Evolutionary conservation across 2,888 invertebrate genomes (phyloP), one percentile per base, ranked within the genome.

Genomic region (Aquatica leii): DNA sequence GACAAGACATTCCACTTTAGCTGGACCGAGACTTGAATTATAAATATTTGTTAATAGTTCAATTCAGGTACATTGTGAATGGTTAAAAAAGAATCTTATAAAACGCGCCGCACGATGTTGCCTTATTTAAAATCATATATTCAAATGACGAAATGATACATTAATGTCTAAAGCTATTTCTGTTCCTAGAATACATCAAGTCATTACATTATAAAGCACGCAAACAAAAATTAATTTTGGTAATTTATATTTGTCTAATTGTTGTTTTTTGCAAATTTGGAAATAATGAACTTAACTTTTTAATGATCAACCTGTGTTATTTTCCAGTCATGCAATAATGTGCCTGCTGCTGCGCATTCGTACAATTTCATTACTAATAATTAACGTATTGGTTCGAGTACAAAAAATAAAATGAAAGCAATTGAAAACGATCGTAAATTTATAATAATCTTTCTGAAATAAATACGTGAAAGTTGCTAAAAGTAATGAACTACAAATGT

Each of bases 1-100:
- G 74, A 79, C 79, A 79, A 77, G 79, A 77, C 76, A 79, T 78
- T 78, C 79, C 79, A 79, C 79, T 79, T 78, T 78, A 76, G 72
- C 66, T 69, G 70, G 65, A 67, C 73, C 65, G 69, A 58, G 74
- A 69, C 75, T 74, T 74, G 76, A 76, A 76, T 77, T 77, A 78
- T 77, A 78, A 78, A 78, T 78, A 78, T 79, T 78, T 78, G 77
- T 77, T 77, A 75, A 76, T 77, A 75, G 74, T 72, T 73, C 71
- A 69, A 71, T 73, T 68, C 70, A 73, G 73, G 73, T 75, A 52
- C 35, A 21, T 40, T 15, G 40, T 6, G 11, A 40, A 58, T 12
- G 34, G 18, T 21, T 52, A 65, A 59, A 66, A 40, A 24, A 57
- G 12, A 54, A n/a, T n/a, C n/a, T n/a, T n/a, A n/a, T n/a, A n/a